Base-by-base conservation (phyloP, 2,888 invertebrate genomes). In the Philereme vetulata region DNA sequence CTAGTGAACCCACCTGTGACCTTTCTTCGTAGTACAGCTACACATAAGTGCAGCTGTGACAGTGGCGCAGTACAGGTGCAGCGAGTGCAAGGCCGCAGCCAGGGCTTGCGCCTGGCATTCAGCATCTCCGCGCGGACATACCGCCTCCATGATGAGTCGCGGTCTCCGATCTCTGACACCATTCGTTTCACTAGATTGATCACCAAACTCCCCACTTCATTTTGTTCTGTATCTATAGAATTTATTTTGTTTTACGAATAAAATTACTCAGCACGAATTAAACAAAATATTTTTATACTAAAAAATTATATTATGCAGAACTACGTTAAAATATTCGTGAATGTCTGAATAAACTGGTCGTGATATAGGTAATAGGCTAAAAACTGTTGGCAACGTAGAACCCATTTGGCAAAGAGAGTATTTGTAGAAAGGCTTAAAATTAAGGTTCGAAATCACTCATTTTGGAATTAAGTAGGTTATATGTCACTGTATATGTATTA, bases 51-150 rank as follows among this genome's bases (percentile, higher is more conserved):
- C 88, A 4, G 88, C 84, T 48, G 86, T 81, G 64, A 90, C 80
- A 63, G 84, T 76, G 34, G 88, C 88, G 75, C 90, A 92, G 83
- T 92, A 90, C 35, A 91, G 81, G 66, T 90, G 90, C 67, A 91
- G 74, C 10, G 84, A 79, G 70, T 92, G 90, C 70, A 92, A 78
- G 51, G 88, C 85, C 3, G 85, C 90, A 5, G 81, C 71, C 60
- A 91, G 75, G 51, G 85, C 90, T 64, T 81, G 82, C 72, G 78
- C 75, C 60, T 78, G 81, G 67, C 91, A 92, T 42, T 72, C 73
- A 5, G 63, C 64, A 57, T 84, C 85, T 45, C 72, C 81, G 64
- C 72, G 79, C 45, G 69, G 75, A 73, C 91, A 92, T 55, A 91
- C 75, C 57, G 85, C 83, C 53, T 92, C 91, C 91, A 92, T 92